phyloP scores from a whole-genome alignment of 1,140 invertebrate species.

The Andricus grossulariae region DNA sequence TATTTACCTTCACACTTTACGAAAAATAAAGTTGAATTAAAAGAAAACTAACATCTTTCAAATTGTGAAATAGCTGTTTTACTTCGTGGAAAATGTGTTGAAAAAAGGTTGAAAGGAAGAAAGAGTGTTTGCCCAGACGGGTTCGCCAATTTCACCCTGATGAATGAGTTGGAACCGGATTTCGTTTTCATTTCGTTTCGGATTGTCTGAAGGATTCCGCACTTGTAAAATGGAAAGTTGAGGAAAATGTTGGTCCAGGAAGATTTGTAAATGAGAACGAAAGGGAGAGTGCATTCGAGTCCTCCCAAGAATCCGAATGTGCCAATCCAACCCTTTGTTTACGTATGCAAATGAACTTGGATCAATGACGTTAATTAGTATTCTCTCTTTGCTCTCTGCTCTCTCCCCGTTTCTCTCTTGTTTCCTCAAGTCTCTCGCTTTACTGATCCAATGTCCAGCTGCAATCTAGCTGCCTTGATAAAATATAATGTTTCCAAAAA shows the following conservation, averaged over 20 bases:
- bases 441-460: constrained; percentile 24
- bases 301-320: constrained; percentile 59
- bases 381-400: constrained; percentile 49
- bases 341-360: constrained; percentile 66
- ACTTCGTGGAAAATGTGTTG: neutral
- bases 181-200: too few species aligned
- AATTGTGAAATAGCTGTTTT: too few species aligned
- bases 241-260: constrained; percentile 29
- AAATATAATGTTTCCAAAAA: neutral
- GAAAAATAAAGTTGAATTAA: too few species aligned
- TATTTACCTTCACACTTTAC: too few species aligned
- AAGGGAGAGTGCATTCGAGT: constrained; percentile 43
- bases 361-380: constrained; percentile 70
- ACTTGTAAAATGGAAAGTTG: constrained; percentile 50
- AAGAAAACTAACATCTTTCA: too few species aligned
- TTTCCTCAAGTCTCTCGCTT: constrained; percentile 20
- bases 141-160: neutral
- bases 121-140: neutral
- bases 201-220: constrained; percentile 42
- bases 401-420: constrained; percentile 18
- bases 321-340: constrained; percentile 63
- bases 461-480: neutral
- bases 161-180: too few species aligned
- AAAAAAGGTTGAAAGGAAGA: neutral
- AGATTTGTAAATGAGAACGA: constrained; percentile 1